phyloP scores from a whole-genome alignment of 2,888 invertebrate species.

The Tenodera sinensis region DNA sequence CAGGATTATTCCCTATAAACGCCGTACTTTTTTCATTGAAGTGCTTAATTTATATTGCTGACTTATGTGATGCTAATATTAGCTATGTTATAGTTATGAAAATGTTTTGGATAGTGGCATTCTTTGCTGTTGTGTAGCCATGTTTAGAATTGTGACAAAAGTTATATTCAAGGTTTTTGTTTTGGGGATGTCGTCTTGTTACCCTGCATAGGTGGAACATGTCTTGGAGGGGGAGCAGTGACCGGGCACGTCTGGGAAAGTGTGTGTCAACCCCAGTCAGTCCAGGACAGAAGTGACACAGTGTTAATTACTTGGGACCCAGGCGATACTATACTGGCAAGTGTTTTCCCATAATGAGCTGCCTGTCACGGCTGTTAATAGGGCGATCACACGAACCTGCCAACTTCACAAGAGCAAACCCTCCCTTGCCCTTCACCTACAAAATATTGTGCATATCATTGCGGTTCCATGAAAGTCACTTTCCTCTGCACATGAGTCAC shows the following conservation, averaged over 20 bases:
- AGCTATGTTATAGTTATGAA: no score
- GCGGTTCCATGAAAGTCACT: background rate
- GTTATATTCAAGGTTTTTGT: no score
- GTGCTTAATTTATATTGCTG: no score
- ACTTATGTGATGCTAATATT: no score
- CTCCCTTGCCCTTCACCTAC: background rate
- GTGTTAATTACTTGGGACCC: conserved; percentile 14
- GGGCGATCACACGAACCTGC: background rate
- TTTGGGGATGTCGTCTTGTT: no score
- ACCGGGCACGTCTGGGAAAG: background rate
- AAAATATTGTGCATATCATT: background rate
- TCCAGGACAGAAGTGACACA: background rate
- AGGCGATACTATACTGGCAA: background rate
- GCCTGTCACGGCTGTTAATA: conserved; percentile 1
- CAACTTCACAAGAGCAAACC: background rate
- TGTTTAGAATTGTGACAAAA: no score
- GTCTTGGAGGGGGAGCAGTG: background rate
- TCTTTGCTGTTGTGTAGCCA: no score
- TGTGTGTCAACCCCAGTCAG: background rate
- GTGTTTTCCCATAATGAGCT: conserved; percentile 3
- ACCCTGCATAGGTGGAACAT: no score
- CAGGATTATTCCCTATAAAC: no score
- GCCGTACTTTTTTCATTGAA: no score
- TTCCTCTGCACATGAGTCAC: no score
- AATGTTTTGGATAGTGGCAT: no score